Evolutionary conservation across 2,888 invertebrate genomes (phyloP).

Genomic region (Coleophora flavipennella): DNA sequence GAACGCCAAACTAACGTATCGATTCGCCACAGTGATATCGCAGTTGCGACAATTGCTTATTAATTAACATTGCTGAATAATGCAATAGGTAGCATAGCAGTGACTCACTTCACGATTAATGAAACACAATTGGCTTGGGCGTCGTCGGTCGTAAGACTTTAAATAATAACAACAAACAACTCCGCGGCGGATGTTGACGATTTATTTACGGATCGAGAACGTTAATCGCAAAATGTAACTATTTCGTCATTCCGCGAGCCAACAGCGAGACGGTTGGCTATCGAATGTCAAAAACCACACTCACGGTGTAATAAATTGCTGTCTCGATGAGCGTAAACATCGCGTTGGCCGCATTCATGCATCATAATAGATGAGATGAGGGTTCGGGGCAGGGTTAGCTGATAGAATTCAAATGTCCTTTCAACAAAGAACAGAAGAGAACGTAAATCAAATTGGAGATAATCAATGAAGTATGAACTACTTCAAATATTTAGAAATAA

Average conservation of each 20-base stretch:
- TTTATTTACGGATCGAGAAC: slow-evolving; percentile 26
- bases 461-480: too few relatives aligned
- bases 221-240: slow-evolving; percentile 26
- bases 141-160: slow-evolving; percentile 5
- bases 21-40: slow-evolving; percentile 29
- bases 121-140: slow-evolving; percentile 14
- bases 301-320: slow-evolving; percentile 64
- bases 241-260: slow-evolving; percentile 41
- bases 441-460: too few relatives aligned
- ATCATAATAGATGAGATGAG: slow-evolving; percentile 72
- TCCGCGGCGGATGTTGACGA: slow-evolving; percentile 15
- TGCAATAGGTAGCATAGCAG: slow-evolving; percentile 42
- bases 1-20: slow-evolving; percentile 20
- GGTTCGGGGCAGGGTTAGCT: slow-evolving; percentile 39
- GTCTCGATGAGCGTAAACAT: slow-evolving; percentile 68
- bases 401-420: too few relatives aligned
- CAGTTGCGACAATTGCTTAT: slow-evolving; percentile 35
- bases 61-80: slow-evolving; percentile 38
- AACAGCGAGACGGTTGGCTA: slow-evolving; percentile 37
- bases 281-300: slow-evolving; percentile 68
- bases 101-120: slow-evolving; percentile 28
- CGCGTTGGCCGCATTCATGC: slow-evolving; percentile 67
- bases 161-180: slow-evolving; percentile 1
- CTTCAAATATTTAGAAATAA: too few relatives aligned
- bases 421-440: too few relatives aligned